Base-by-base conservation (phyloP, 2,113 vertebrate genomes). In the Nicator chloris region DNA sequence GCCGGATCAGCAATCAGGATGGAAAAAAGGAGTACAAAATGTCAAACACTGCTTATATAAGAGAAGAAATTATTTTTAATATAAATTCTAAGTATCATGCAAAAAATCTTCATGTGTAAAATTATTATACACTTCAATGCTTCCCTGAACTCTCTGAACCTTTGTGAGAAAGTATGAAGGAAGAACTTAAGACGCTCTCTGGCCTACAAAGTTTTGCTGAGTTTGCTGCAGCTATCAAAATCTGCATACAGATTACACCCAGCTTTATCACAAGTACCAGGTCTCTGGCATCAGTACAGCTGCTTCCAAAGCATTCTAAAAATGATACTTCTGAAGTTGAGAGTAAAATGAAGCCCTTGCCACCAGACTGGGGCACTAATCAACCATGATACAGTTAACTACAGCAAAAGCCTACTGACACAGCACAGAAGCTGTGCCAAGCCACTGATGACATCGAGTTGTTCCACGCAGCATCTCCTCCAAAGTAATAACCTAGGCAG, bases 391-490 rank as follows among this genome's bases (percentile, higher is more conserved):
- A 49, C 9, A 21, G 18, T 33, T 50, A 72, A 60, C 42, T 42
- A 61, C 54, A 76, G 59, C 49, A 90, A 49, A 8, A 84, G 40
- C 33, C 19, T 63, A 54, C 42, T 33, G 61, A 31, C 70, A 71
- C 45, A 89, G 54, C 42, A 53, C 0, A 21, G 31, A 50, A 82
- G 33, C 56, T 33, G 27, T n/a, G 70, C 65, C 57, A 60, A 76
- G 45, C 73, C 82, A 59, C 47, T 44, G 53, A 21, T 2, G 1
- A 54, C 24, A 39, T 10, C 0, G 0, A 70, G 11, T 4, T 39
- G 12, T 15, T 86, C 49, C 51, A 37, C 5, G 2, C 7, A 80
- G 56, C 49, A 88, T 19, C 54, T 50, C 13, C 26, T 84, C 14
- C 26, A 49, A 72, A 66, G 35, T 35, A 90, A 65, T 33, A 79